Base-by-base conservation (phyloP, 35 echinoderm and acorn worm genomes). In the Amphiura filiformis region DNA sequence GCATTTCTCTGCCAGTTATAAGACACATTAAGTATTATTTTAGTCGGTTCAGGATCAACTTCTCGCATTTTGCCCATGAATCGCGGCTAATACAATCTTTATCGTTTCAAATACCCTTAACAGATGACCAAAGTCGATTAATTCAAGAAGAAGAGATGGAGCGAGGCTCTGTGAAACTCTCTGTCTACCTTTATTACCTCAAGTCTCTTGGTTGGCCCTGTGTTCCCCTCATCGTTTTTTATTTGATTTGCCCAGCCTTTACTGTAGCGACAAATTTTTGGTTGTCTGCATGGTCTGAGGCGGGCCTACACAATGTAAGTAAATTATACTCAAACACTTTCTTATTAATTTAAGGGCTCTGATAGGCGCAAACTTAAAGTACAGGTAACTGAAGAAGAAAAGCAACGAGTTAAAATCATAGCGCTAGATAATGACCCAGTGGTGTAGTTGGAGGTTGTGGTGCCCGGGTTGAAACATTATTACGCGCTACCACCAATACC, bases 281-380 rank as follows among this genome's bases (percentile, higher is more conserved):
- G 83, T 75, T 99, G 1, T 94, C 96, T 39, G 87, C 49, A 33
- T 99, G 96, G 96, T 87, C 92, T 20, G 90, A 99, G 78, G 65
- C 75, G 13, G 76, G 76, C 22, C 41, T 87, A 11, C 38, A 31
- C 36, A 87, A 87, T 39, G 78, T 80, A 80, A 34, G 78, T 80
- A 36, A 34, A 35, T 77, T 7, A 9, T 9, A 35, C 34, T 77
- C 34, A 5, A 13, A 9, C 7, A 77, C 5, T 13, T 9, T 77
- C 7, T 77, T 9, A 5, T 77, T 30, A 77, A 77, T 9, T 77
- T 35, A 77, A 31, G 5, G 28, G 28, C 26, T 35, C 75, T 30
- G 75, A 9, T 22, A 0, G 26, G 31, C 11, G 7, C 44, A 23
- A 0, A 42, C n/a, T 39, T 13, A 32, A 7, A n/a, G 9, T 28